These are phyloP conservation scores for Fistularia tabacaria DNA, from an alignment of 2,797 vertebrate genomes.

Conservation along the genomic window DNA sequence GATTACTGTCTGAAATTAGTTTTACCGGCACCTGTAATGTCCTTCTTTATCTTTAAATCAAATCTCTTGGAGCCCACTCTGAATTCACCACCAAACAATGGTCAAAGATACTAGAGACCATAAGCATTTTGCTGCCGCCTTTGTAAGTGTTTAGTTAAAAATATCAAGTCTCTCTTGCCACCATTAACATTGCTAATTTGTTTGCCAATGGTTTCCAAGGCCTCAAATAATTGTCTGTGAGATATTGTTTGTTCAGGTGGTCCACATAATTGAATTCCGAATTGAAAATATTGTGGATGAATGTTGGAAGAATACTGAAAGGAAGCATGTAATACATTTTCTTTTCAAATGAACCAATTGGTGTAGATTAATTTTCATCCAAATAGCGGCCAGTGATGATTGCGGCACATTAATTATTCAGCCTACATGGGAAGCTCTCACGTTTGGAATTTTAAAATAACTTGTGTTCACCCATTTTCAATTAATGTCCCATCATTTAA, in stretches of 20 bases:
- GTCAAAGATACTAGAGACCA: slow-evolving; percentile 31
- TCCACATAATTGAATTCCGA: slow-evolving; percentile 76
- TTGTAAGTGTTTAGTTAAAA: slow-evolving; percentile 68
- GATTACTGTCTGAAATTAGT: slow-evolving; percentile 32
- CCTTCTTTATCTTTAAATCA: slow-evolving; percentile 45
- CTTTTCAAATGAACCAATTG: slow-evolving; percentile 59
- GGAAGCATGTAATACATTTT: slow-evolving; percentile 57
- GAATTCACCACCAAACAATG: slow-evolving; percentile 71
- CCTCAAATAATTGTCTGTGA: slow-evolving; percentile 73
- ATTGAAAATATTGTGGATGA: slow-evolving; percentile 68
- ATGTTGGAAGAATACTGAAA: slow-evolving; percentile 66
- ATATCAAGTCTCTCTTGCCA: slow-evolving; percentile 70
- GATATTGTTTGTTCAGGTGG: slow-evolving; percentile 82
- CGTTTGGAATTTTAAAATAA: slow-evolving; percentile 62
- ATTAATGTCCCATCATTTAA: slow-evolving; percentile 56
- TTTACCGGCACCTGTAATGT: slow-evolving; percentile 57
- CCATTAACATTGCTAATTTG: slow-evolving; percentile 79
- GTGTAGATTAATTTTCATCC: slow-evolving; percentile 62
- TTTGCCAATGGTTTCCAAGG: slow-evolving; percentile 72
- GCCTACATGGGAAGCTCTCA: slow-evolving; percentile 54
- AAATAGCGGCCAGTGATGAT: slow-evolving; percentile 53
- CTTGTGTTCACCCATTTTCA: slow-evolving; percentile 57
- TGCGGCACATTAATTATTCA: slow-evolving; percentile 59
- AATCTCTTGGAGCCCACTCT: slow-evolving; percentile 65
- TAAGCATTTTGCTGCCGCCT: slow-evolving; percentile 35